phyloP scores from a whole-genome alignment of 2,888 invertebrate genomes.

The Nezara viridula region DNA sequence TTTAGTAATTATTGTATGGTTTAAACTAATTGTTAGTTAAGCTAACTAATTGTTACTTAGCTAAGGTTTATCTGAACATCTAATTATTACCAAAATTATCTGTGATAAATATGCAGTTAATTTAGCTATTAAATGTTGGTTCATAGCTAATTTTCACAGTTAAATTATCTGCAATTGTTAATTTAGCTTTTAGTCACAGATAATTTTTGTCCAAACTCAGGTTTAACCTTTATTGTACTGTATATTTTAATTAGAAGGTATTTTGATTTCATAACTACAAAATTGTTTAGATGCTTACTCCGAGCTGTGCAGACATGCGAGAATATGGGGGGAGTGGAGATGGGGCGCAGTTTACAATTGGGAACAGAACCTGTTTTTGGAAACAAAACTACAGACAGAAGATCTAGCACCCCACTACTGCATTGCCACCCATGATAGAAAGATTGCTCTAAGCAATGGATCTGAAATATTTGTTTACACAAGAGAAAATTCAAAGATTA shows the following conservation, averaged over 20 bases:
- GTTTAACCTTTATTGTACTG: background rate
- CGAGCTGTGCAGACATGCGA: conserved; percentile 19
- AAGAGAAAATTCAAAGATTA: background rate
- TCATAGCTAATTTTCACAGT: too few species aligned
- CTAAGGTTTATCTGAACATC: too few species aligned
- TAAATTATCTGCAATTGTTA: too few species aligned
- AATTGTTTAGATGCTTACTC: background rate
- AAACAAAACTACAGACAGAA: background rate
- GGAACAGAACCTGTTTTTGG: background rate
- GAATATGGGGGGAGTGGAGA: conserved; percentile 31
- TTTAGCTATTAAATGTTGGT: too few species aligned
- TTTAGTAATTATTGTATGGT: too few species aligned
- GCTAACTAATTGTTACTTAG: too few species aligned
- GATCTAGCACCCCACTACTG: background rate
- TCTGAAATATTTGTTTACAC: conserved; percentile 25
- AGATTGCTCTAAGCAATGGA: conserved; percentile 14
- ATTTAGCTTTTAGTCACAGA: too few species aligned
- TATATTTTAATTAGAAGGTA: background rate
- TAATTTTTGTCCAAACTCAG: too few species aligned
- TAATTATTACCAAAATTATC: too few species aligned
- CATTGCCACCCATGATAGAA: background rate
- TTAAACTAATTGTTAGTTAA: too few species aligned
- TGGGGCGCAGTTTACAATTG: conserved; percentile 30
- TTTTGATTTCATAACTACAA: background rate
- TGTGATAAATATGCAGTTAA: too few species aligned